Evolutionary conservation across 1,140 invertebrate species (phyloP).

Genomic region (Choristoneura fumiferana): DNA sequence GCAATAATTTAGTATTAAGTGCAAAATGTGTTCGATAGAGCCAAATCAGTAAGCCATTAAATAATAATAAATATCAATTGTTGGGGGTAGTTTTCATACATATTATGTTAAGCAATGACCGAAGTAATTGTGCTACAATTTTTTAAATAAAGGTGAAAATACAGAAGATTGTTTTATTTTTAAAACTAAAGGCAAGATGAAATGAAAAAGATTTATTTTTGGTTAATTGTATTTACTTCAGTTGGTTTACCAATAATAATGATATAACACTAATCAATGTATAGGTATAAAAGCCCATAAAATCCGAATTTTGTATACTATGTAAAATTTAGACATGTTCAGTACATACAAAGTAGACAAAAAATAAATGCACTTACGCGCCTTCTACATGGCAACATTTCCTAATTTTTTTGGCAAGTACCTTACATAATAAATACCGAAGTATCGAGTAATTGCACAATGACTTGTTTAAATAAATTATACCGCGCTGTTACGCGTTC

Average conservation of each 20-base stretch:
- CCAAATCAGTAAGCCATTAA: slow-evolving; percentile 26
- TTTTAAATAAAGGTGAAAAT: slow-evolving; percentile 5
- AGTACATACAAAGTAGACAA: slow-evolving; percentile 53
- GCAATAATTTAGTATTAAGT: slow-evolving; percentile 27
- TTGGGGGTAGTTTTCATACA: slow-evolving; percentile 11
- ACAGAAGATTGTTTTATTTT: slow-evolving; percentile 21
- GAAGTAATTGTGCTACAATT: background rate
- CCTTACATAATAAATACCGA: slow-evolving; percentile 43
- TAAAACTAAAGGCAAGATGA: slow-evolving; percentile 22
- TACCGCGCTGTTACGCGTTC: slow-evolving; percentile 14
- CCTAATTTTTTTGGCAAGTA: slow-evolving; percentile 52
- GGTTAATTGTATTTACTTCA: slow-evolving; percentile 62
- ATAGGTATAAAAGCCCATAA: slow-evolving; percentile 54
- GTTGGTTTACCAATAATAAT: slow-evolving; percentile 56
- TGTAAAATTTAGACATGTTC: slow-evolving; percentile 50
- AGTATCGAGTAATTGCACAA: slow-evolving; percentile 39
- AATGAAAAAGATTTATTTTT: slow-evolving; percentile 42
- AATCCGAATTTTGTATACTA: slow-evolving; percentile 56
- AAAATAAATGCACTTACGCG: slow-evolving; percentile 68
- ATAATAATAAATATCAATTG: slow-evolving; percentile 18
- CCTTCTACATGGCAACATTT: slow-evolving; percentile 63
- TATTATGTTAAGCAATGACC: background rate
- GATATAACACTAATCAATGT: slow-evolving; percentile 59
- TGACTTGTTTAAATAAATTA: slow-evolving; percentile 28
- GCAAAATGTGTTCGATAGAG: slow-evolving; percentile 28